phyloP scores from a whole-genome alignment of 92 coral and sea anemone species.

The Palythoa heliodiscus region DNA sequence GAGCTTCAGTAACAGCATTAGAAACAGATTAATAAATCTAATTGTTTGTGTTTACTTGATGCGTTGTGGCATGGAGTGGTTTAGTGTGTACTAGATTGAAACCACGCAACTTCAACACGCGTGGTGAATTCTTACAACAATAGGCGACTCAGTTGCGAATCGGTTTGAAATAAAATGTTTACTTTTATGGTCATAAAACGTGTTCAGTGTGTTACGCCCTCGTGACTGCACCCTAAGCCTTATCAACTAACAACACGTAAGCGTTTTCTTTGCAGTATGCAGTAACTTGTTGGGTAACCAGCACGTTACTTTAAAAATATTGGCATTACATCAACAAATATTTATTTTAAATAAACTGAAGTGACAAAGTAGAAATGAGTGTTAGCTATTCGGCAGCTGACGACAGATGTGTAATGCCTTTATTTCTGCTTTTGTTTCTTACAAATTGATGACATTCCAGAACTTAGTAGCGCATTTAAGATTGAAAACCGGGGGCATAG shows the following conservation, averaged over 20 bases:
- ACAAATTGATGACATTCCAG: neutral
- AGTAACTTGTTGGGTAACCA: neutral
- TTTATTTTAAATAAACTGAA: neutral
- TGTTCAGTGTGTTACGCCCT: neutral
- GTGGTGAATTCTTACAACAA: neutral
- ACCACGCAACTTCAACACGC: neutral
- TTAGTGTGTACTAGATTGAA: no score
- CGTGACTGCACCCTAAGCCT: neutral
- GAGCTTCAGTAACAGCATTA: no score
- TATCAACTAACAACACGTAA: neutral
- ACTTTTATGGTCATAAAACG: neutral
- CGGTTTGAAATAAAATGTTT: neutral
- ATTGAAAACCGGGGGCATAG: neutral
- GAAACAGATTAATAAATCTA: no score
- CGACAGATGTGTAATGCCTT: neutral
- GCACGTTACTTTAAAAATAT: neutral
- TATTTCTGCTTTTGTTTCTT: neutral
- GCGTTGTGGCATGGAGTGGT: no score
- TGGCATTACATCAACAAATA: neutral
- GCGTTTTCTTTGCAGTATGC: neutral
- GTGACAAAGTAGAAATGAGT: neutral
- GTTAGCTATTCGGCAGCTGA: neutral
- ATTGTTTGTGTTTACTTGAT: no score
- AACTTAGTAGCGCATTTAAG: neutral
- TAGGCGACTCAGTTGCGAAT: no score